These are phyloP conservation scores for Urocitellus parryii DNA, from an alignment of 2,113 vertebrate species.

Conservation along the genomic window DNA sequence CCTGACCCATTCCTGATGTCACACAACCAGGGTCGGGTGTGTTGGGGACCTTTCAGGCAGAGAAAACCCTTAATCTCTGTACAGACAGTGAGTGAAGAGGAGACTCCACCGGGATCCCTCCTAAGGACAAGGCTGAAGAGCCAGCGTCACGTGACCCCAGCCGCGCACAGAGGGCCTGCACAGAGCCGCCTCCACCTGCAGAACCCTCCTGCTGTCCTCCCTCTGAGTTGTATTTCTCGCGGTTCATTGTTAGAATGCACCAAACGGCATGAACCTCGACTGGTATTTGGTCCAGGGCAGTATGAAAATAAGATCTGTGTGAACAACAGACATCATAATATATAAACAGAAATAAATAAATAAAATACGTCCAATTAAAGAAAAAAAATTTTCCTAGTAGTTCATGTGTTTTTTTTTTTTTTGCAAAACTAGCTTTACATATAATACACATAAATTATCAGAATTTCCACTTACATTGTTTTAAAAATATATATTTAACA, in stretches of 20 bases:
- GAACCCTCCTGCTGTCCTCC: conserved; percentile 34
- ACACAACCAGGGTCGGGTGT: conserved; percentile 32
- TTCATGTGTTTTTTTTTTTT: conserved; percentile 54
- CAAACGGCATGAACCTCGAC: conserved; percentile 50
- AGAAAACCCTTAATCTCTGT: conserved; percentile 75
- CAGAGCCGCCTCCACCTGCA: conserved; percentile 52
- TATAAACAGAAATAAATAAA: conserved; percentile 90
- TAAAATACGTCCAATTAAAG: conserved; percentile 87
- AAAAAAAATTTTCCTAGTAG: conserved; percentile 80
- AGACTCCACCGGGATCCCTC: conserved; percentile 55
- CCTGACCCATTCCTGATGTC: conserved; percentile 62
- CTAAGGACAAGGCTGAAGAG: conserved; percentile 63
- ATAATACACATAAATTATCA: conserved; percentile 90
- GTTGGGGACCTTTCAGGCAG: conserved; percentile 24
- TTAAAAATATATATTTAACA: conserved; percentile 86
- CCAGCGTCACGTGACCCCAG: not conserved
- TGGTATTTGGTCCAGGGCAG: conserved; percentile 83
- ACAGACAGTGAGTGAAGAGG: conserved; percentile 77
- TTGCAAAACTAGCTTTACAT: conserved; percentile 88
- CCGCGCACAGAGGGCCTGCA: conserved; percentile 41
- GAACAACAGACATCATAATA: conserved; percentile 80
- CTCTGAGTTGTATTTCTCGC: conserved; percentile 59
- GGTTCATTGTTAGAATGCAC: conserved; percentile 75
- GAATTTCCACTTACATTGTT: conserved; percentile 84
- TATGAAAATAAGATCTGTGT: conserved; percentile 85